Evolutionary conservation across 2,888 invertebrate species (phyloP), one percentile per base, ranked within the genome.

Genomic region (Chymomyza amoena): DNA sequence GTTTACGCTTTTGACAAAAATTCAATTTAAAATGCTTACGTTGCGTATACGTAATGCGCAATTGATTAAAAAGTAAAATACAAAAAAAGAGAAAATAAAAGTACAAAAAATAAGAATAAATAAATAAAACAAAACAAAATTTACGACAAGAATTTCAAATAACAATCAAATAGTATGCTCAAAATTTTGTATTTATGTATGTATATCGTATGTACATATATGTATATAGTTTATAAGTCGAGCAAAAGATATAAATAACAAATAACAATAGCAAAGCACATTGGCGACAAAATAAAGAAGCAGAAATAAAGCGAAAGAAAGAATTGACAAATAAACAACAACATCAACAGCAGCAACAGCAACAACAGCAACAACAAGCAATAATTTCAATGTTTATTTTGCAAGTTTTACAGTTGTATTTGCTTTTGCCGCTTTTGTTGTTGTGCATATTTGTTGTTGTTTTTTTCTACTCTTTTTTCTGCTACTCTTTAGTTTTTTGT

Each of bases 171-270:
- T 45, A 45, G 13, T 13, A 45, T 45, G 39, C 39, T 13, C 39
- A 45, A 45, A 45, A 45, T 45, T 32, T 45, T 45, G 39, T 45
- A 45, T 45, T 45, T 45, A 45, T 45, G 39, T 45, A 45, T 45
- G 39, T 45, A 45, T 45, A 45, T 45, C n/a, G 39, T 45, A 45
- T 45, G 39, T 45, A 45, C 39, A 45, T 45, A 45, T 0, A 45
- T 45, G 32, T 32, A 45, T 45, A 45, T 45, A 45, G 39, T 45
- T 45, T 45, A 45, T 13, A 45, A 45, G 39, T 45, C 39, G 39
- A 45, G 39, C 79, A 80, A 66, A 60, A 69, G 77, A 77, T 77
- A 79, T 80, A 79, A 77, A 79, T 68, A 20, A 10, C 66, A 64
- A 68, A 65, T 73, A 70, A 56, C 68, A 45, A 64, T 20, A 67